Conservation (phyloP, 2,888 invertebrate species). For the Melieria omissa region DNA sequence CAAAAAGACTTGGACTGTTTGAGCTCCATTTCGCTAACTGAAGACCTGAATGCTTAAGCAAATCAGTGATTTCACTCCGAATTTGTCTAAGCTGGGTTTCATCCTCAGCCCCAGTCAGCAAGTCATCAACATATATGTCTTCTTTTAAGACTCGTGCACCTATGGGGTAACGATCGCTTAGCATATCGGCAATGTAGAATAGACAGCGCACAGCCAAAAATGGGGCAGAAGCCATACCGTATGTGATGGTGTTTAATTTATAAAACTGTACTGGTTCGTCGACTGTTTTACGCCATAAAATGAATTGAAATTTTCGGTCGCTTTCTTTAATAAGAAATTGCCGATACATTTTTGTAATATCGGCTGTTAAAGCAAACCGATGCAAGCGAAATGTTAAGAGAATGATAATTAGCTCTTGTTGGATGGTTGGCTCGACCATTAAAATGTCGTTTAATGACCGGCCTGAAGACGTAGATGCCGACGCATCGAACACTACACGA, state of each 20-base stretch:
- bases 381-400: conserved; percentile 21
- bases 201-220: neutral
- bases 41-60: neutral
- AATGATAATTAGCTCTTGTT: conserved; percentile 33
- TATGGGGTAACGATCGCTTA: neutral
- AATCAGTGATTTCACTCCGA: neutral
- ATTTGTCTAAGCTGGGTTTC: neutral
- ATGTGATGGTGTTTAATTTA: conserved; percentile 25
- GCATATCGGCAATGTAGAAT: neutral
- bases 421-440: conserved; percentile 37
- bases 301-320: conserved; percentile 11
- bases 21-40: neutral
- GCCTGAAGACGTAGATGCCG: conserved; percentile 9
- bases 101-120: conserved; percentile 8
- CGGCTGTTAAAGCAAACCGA: conserved; percentile 17
- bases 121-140: conserved; percentile 8
- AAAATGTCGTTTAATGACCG: conserved; percentile 32
- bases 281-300: neutral
- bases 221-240: neutral
- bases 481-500: conserved; percentile 38
- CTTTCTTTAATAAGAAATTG: conserved; percentile 26
- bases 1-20: neutral
- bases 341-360: conserved; percentile 28
- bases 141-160: neutral
- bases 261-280: conserved; percentile 9